A percentile compares a stretch with the other conserved stretches of the same genome.
Conservation (phyloP, 2,113 vertebrate genomes). For the Psophia crepitans region DNA sequence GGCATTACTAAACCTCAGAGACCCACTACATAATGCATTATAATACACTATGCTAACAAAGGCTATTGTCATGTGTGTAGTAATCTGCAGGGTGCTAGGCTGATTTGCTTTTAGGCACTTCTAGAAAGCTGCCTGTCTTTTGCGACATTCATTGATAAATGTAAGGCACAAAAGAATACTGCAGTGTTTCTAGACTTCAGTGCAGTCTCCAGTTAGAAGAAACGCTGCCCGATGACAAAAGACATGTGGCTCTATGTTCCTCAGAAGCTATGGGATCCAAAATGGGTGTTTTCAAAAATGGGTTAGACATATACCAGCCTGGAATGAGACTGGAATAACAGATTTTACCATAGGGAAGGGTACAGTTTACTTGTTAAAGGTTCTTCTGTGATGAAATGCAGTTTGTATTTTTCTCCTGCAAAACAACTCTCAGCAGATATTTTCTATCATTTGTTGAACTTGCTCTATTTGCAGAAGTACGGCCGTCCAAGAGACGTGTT, state of each 20-base stretch:
- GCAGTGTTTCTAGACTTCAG: not conserved
- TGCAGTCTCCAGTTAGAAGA: not conserved
- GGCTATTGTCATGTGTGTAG: not conserved
- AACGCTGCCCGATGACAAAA: not conserved
- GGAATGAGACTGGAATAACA: not conserved
- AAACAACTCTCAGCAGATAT: not conserved
- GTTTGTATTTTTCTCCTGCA: not conserved
- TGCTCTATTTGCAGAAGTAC: not conserved
- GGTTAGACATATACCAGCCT: not conserved
- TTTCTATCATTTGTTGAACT: not conserved
- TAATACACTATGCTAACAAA: constrained; percentile 1
- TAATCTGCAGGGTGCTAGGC: not conserved
- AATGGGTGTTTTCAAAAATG: not conserved
- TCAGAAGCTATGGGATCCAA: not conserved
- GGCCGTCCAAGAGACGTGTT: not conserved
- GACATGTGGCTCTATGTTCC: not conserved
- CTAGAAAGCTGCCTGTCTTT: not conserved
- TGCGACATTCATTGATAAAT: not conserved
- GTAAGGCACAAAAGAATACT: not conserved
- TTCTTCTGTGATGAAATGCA: not conserved
- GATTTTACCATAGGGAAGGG: not conserved
- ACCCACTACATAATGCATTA: not conserved
- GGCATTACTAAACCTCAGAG: constrained; percentile 14
- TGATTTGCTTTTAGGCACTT: not conserved
- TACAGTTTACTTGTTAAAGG: not conserved